phyloP scores from a whole-genome alignment of 2,888 invertebrate genomes.

The Antitype chi region DNA sequence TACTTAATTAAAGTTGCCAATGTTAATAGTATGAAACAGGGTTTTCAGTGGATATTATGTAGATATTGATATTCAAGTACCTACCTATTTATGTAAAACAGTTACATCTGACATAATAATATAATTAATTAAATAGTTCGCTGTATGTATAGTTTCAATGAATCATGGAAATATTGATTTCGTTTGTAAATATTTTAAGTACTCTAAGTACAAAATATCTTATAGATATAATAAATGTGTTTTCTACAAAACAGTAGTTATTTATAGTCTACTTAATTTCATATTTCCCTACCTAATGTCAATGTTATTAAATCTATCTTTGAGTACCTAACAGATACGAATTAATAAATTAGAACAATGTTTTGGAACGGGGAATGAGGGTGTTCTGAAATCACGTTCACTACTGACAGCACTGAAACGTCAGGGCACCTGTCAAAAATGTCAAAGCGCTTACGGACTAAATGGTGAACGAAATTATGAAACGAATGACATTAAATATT shows the following conservation, averaged over 20 bases:
- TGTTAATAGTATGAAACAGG: constrained; percentile 74
- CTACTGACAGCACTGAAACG: too few relatives aligned
- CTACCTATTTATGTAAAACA: constrained; percentile 56
- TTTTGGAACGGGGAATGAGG: too few relatives aligned
- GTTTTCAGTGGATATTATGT: constrained; percentile 68
- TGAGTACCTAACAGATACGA: not conserved
- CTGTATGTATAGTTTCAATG: constrained; percentile 66
- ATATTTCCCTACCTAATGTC: not conserved
- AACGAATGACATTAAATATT: too few relatives aligned
- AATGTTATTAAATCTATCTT: not conserved
- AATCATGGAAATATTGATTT: constrained; percentile 70
- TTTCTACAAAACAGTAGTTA: constrained; percentile 70
- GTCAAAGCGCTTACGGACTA: too few relatives aligned
- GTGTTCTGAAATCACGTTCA: too few relatives aligned
- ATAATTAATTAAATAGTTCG: constrained; percentile 42
- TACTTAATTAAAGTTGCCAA: constrained; percentile 79
- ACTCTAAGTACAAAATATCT: constrained; percentile 79
- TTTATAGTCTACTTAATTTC: constrained; percentile 10
- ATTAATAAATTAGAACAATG: too few relatives aligned
- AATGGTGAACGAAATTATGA: too few relatives aligned
- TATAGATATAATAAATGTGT: constrained; percentile 78
- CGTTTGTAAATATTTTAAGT: constrained; percentile 79
- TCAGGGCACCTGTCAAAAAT: too few relatives aligned
- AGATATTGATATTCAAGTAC: constrained; percentile 54
- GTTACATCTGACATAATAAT: constrained; percentile 47